Percentiles rank a stretch among this genome's conserved stretches.
phyloP scores from a whole-genome alignment of 2,888 invertebrate genomes.

The Sarcophaga carnaria region DNA sequence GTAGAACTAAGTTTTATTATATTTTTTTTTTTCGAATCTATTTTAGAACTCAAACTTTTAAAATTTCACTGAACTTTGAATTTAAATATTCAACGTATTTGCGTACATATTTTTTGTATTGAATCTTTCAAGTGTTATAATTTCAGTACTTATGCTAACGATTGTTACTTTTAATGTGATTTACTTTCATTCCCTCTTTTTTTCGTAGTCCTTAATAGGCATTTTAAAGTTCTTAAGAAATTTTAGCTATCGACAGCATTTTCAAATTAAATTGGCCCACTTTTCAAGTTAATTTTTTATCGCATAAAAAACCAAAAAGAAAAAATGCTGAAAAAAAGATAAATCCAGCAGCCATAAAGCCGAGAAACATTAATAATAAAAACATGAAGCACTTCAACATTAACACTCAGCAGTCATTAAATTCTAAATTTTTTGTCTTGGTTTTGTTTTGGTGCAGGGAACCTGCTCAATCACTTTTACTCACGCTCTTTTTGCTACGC shows the following conservation, averaged over 20 bases:
- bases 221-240: conserved; percentile 11
- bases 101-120: too few species aligned
- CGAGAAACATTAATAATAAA: neutral
- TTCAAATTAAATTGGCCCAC: conserved; percentile 37
- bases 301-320: neutral
- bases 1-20: too few species aligned
- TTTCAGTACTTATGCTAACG: conserved; percentile 13
- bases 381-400: conserved; percentile 10
- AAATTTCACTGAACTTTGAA: neutral
- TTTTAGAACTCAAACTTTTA: too few species aligned
- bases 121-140: neutral
- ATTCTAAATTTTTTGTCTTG: neutral
- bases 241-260: neutral
- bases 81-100: neutral
- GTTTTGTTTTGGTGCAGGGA: neutral
- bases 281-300: conserved; percentile 3
- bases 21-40: too few species aligned
- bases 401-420: neutral
- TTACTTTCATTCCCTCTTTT: neutral
- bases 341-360: neutral
- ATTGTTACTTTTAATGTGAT: conserved; percentile 17
- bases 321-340: conserved; percentile 8
- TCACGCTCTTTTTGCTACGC: neutral
- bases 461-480: neutral
- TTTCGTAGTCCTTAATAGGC: neutral